These are phyloP conservation scores for Chelmon rostratus DNA, from an alignment of 2,797 vertebrate species.

Conservation along the genomic window DNA sequence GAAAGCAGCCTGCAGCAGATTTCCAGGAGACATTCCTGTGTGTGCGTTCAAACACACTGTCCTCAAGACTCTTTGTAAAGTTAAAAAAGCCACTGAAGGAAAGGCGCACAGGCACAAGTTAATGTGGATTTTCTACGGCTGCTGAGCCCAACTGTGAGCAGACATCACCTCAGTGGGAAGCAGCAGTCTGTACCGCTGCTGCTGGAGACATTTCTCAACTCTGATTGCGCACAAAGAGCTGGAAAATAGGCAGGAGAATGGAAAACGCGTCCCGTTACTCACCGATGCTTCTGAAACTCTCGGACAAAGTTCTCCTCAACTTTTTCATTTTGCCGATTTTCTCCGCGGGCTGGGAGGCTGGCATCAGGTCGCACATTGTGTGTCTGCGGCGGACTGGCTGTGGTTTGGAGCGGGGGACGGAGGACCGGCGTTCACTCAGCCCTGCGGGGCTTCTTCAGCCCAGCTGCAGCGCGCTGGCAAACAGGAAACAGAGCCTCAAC, in stretches of 20 bases:
- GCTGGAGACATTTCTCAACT: constrained; percentile 39
- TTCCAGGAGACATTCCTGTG: neutral
- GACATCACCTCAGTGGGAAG: constrained; percentile 27
- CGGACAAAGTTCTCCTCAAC: constrained; percentile 98
- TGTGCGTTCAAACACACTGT: neutral
- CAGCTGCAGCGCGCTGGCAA: constrained; percentile 62
- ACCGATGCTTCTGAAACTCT: constrained; percentile 97
- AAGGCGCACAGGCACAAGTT: constrained; percentile 8
- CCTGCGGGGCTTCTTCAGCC: constrained; percentile 59
- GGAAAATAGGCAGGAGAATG: neutral
- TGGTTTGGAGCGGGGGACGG: constrained; percentile 35
- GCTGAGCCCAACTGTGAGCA: constrained; percentile 26
- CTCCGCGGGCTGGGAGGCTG: constrained; percentile 88
- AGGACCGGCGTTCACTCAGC: constrained; percentile 32
- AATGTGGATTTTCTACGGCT: constrained; percentile 35
- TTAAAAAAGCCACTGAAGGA: neutral
- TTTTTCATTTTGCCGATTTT: constrained; percentile 97
- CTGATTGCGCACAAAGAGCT: constrained; percentile 25
- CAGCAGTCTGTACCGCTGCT: constrained; percentile 32
- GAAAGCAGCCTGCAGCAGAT: neutral
- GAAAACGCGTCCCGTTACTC: constrained; percentile 75
- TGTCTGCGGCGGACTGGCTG: constrained; percentile 22
- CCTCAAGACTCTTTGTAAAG: neutral
- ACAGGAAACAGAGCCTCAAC: constrained; percentile 64
- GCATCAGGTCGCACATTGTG: constrained; percentile 88